A percentile compares a stretch with the other conserved stretches of the same genome.
Evolutionary conservation across 1,140 invertebrate species (phyloP).

Genomic region (Tachypleus tridentatus): DNA sequence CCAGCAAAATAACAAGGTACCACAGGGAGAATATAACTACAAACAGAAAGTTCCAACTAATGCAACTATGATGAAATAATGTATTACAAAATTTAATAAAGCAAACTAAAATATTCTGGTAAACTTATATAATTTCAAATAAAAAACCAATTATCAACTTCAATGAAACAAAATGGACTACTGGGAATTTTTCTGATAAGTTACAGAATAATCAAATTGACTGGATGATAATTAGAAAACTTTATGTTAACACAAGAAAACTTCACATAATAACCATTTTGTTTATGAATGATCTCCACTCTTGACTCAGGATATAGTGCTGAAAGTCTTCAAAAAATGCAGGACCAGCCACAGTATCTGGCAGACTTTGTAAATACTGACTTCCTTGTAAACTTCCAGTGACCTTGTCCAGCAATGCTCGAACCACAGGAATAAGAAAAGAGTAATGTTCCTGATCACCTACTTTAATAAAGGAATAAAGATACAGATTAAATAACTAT

Average conservation of each 20-base stretch:
- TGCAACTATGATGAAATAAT: no score
- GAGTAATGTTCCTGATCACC: constrained; percentile 46
- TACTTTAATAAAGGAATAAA: constrained; percentile 26
- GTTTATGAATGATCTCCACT: constrained; percentile 46
- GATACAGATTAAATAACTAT: no score
- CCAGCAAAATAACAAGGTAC: no score
- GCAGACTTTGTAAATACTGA: constrained; percentile 41
- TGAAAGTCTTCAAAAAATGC: constrained; percentile 51
- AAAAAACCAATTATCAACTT: neutral
- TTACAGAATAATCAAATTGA: no score
- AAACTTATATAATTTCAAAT: neutral
- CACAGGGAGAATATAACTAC: no score
- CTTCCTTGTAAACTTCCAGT: constrained; percentile 38
- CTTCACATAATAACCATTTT: constrained; percentile 37
- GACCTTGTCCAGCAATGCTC: constrained; percentile 47
- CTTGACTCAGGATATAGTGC: constrained; percentile 41
- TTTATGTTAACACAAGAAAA: no score
- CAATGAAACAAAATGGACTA: neutral
- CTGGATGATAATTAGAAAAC: no score
- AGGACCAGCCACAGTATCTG: constrained; percentile 40
- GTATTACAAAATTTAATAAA: no score
- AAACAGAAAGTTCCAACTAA: no score
- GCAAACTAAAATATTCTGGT: no score
- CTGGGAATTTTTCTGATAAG: neutral
- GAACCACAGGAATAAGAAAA: constrained; percentile 49